phyloP scores from a whole-genome alignment of 2,113 vertebrate genomes.

The Eretmochelys imbricata region DNA sequence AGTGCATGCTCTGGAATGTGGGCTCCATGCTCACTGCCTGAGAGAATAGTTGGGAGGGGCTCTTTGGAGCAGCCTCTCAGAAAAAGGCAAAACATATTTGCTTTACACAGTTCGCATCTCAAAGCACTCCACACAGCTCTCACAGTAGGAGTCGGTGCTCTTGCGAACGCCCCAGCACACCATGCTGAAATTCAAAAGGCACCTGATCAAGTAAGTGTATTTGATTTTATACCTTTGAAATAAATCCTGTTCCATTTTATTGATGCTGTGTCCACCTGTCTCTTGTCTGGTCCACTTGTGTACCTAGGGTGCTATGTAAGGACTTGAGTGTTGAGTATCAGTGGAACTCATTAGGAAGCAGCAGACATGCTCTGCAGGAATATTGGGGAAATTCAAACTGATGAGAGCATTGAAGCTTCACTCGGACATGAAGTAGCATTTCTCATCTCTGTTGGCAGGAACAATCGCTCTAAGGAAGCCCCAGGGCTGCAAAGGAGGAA shows the following conservation, averaged over 20 bases:
- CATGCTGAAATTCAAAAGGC: slow-evolving; percentile 67
- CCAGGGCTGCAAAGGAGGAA: accelerated
- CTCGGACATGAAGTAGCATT: background rate
- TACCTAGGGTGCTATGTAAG: background rate
- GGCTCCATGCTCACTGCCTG: accelerated
- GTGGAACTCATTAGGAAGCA: background rate
- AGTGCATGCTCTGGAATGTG: background rate
- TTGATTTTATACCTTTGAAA: background rate
- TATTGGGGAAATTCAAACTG: accelerated
- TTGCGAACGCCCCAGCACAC: slow-evolving; percentile 30
- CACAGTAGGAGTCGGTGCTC: background rate
- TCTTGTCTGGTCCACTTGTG: background rate
- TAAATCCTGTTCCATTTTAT: background rate
- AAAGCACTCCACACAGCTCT: background rate
- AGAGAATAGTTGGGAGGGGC: slow-evolving; percentile 29
- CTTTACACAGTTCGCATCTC: background rate
- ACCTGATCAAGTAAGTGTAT: slow-evolving; percentile 57
- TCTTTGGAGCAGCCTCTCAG: background rate
- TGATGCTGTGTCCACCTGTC: background rate
- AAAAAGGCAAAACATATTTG: slow-evolving; percentile 17
- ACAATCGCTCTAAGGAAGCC: background rate
- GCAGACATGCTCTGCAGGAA: accelerated
- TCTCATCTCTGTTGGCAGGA: accelerated
- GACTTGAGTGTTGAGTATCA: background rate
- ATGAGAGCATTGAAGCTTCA: background rate